Evolutionary conservation across 2,888 invertebrate genomes (phyloP), one percentile per base, ranked within the genome.

Genomic region (Lepeophtheirus nordmannii): DNA sequence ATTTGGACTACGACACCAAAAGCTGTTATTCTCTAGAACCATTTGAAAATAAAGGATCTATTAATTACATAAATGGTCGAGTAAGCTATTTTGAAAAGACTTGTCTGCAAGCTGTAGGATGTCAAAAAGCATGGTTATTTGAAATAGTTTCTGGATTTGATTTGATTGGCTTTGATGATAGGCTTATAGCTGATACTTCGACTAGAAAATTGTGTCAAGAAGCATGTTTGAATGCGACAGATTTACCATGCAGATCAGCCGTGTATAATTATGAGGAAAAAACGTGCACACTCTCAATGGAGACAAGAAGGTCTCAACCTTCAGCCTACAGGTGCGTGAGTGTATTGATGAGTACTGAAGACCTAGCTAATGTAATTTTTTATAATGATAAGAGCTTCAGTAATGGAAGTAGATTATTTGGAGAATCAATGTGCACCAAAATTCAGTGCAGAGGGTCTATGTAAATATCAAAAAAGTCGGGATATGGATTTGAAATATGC

Each of bases 91-190:
- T 83, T 72, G 80, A 80, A 70, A 83, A 83, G 75, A 79, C 80
- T 61, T 85, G 85, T 72, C 73, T 83, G 69, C 76, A 78, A 70
- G 71, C 70, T 3, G 69, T 70, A 1, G 69, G 70, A 17, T 74
- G 78, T 62, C 75, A 76, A 10, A 82, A 83, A 67, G 80, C 83
- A 71, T 90, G 89, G 89, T 80, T 83, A 38, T 78, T 87, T 63
- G 88, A 89, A 72, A 80, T 82, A 71, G 84, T 85, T 64, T 83
- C 85, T 11, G 87, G 88, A 12, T 85, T 84, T 70, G 82, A 83
- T 70, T 76, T 90, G 70, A 80, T 86, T 67, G 83, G 85, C 14
- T 82, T 83, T 70, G 81, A 81, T 68, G 79, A 81, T 64, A 80
- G 81, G 69, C 81, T 80, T 71, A 75, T 86, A 67, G 74, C 82